Conservation (phyloP, 2,888 invertebrate genomes). For the Kryphioiulus occultus region DNA sequence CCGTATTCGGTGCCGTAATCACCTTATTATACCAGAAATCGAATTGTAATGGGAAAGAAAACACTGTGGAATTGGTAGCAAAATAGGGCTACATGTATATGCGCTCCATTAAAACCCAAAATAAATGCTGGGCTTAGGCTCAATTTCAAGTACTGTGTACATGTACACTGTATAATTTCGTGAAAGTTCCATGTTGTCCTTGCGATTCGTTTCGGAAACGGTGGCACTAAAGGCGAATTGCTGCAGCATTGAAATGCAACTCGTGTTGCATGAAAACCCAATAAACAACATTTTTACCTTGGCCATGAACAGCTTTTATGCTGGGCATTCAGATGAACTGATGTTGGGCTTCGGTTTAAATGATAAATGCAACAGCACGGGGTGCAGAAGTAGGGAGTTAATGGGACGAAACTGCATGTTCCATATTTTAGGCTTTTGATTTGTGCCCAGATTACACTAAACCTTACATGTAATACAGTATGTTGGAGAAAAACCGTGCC, state of each 20-base stretch:
- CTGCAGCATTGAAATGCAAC: neutral
- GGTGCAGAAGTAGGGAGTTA: neutral
- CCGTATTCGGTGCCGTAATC: neutral
- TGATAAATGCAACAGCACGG: neutral
- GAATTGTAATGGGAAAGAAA: constrained; percentile 12
- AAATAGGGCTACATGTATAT: neutral
- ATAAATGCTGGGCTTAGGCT: constrained; percentile 18
- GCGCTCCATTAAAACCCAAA: constrained; percentile 21
- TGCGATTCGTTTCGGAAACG: neutral
- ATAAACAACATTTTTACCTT: constrained; percentile 39
- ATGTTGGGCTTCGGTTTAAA: neutral
- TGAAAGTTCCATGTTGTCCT: neutral
- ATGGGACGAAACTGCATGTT: neutral
- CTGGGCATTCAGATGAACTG: neutral
- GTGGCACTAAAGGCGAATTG: neutral
- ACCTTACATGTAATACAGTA: neutral
- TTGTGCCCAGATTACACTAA: neutral
- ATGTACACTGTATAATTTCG: constrained; percentile 9
- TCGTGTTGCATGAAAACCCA: constrained; percentile 26
- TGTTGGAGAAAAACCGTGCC: neutral
- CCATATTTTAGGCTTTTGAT: neutral
- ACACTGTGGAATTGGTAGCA: neutral
- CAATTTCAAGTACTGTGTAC: too few species aligned
- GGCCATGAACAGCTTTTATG: neutral
- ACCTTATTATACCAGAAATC: constrained; percentile 39